A percentile compares a stretch with the other conserved stretches of the same genome.
Evolutionary conservation across 2,113 vertebrate species (phyloP).

Genomic region (Osmerus mordax): DNA sequence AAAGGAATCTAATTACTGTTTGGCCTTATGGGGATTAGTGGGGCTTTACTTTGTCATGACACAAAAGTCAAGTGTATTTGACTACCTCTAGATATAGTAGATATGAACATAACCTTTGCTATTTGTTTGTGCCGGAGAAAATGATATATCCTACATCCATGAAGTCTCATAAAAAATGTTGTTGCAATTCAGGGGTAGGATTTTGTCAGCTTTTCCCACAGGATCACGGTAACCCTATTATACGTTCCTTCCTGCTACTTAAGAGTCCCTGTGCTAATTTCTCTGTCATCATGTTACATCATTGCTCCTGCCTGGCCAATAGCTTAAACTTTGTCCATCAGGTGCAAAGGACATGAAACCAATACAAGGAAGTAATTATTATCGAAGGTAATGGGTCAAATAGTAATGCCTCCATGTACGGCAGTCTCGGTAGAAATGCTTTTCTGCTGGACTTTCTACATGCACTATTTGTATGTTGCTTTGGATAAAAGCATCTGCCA

Average conservation of each 20-base stretch:
- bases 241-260: constrained; percentile 6
- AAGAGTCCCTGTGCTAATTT: constrained; percentile 15
- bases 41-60: background rate
- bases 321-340: background rate
- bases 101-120: background rate
- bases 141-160: background rate
- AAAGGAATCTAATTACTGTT: constrained; percentile 1
- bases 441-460: too few species aligned
- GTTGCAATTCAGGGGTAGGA: background rate
- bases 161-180: background rate
- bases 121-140: background rate
- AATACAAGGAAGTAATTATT: background rate
- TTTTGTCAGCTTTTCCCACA: constrained; percentile 2
- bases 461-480: too few species aligned
- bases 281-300: background rate
- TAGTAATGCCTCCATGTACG: background rate
- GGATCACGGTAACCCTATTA: constrained; percentile 23
- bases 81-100: too few species aligned
- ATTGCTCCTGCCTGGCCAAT: background rate
- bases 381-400: background rate
- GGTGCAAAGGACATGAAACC: background rate
- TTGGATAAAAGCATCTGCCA: too few species aligned
- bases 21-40: background rate
- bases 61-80: too few species aligned
- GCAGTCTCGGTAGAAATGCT: background rate